Evolutionary conservation across 2,888 invertebrate genomes (phyloP).

Genomic region (Aricia artaxerxes): DNA sequence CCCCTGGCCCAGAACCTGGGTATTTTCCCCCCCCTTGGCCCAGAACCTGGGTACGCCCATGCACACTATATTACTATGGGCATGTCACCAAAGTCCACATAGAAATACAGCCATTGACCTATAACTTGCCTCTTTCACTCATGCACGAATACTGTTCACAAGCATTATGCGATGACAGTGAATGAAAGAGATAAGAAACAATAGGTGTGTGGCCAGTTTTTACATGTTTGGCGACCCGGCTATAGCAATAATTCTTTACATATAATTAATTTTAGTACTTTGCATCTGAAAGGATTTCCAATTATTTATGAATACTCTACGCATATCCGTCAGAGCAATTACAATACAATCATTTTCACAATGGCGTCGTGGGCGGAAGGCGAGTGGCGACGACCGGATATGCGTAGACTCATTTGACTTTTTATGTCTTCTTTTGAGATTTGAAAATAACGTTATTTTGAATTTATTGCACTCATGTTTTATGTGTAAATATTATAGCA

Average conservation of each 20-base stretch:
- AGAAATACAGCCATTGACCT: too few relatives aligned
- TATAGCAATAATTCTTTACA: too few relatives aligned
- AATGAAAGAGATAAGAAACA: too few relatives aligned
- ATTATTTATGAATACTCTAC: constrained; percentile 3
- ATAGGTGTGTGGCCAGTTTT: not conserved
- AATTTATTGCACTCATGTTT: not conserved
- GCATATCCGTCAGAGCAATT: constrained; percentile 16
- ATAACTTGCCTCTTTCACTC: too few relatives aligned
- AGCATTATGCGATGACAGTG: too few relatives aligned
- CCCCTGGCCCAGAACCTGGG: too few relatives aligned
- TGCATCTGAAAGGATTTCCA: constrained; percentile 17
- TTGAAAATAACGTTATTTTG: not conserved
- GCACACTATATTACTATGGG: too few relatives aligned
- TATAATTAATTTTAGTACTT: not conserved
- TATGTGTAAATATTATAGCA: not conserved
- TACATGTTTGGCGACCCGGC: not conserved
- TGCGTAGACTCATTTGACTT: constrained; percentile 36
- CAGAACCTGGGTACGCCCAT: too few relatives aligned
- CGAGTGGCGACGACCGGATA: constrained; percentile 48
- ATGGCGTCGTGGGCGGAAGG: constrained; percentile 37
- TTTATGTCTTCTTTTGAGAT: constrained; percentile 21
- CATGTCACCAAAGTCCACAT: too few relatives aligned
- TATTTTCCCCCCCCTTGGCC: too few relatives aligned
- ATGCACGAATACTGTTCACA: too few relatives aligned
- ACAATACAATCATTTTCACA: constrained; percentile 30